Evolutionary conservation across 1,140 invertebrate species (phyloP).

Genomic region (Drosophila murphyi): DNA sequence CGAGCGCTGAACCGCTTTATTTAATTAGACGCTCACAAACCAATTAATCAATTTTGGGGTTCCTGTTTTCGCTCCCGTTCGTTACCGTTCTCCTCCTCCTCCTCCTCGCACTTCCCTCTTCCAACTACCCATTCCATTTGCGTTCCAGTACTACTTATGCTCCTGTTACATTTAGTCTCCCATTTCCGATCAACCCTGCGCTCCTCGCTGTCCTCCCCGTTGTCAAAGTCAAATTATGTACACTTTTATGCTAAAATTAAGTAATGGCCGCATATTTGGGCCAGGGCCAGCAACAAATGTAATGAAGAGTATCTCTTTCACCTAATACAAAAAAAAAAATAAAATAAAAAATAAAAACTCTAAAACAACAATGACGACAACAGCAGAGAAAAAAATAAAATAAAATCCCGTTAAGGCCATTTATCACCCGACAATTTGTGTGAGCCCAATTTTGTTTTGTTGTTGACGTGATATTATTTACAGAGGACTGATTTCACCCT

Average conservation of each 20-base stretch:
- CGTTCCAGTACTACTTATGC: background rate
- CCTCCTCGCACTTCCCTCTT: background rate
- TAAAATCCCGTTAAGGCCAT: constrained; percentile 80
- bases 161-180: constrained; percentile 11
- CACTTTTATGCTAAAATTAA: constrained; percentile 78
- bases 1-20: constrained; percentile 69
- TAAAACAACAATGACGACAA: constrained; percentile 8
- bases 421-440: constrained; percentile 79
- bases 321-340: constrained; percentile 27
- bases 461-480: constrained; percentile 77
- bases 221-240: constrained; percentile 81
- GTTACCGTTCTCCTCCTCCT: background rate
- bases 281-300: constrained; percentile 19
- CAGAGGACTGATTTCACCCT: constrained; percentile 81
- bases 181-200: constrained; percentile 23
- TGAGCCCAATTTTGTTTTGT: constrained; percentile 57
- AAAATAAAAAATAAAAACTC: constrained; percentile 16
- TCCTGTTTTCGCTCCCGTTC: background rate
- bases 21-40: constrained; percentile 82
- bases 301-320: constrained; percentile 51
- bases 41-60: constrained; percentile 77
- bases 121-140: constrained; percentile 6
- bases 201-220: constrained; percentile 32
- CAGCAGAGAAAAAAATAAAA: constrained; percentile 43
- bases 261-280: constrained; percentile 46